Percentiles rank a stretch among this genome's conserved stretches.
Conservation (phyloP, 2,113 vertebrate species). For the Suncus etruscus region DNA sequence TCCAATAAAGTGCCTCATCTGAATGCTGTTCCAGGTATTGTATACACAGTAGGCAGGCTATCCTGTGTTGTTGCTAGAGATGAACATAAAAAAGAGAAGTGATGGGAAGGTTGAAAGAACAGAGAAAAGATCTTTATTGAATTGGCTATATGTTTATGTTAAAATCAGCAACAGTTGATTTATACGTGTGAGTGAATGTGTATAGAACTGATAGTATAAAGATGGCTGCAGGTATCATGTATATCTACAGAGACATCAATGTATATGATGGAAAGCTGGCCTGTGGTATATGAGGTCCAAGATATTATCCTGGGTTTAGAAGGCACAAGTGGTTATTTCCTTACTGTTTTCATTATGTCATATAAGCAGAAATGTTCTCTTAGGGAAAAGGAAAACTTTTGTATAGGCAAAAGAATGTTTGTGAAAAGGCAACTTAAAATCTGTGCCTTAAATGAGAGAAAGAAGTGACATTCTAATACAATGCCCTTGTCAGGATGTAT, state of each 20-base stretch:
- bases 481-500: slow-evolving; percentile 46
- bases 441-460: slow-evolving; percentile 46
- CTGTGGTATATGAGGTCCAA: neutral
- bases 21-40: neutral
- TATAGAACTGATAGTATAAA: neutral
- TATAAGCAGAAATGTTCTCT: neutral
- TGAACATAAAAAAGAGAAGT: neutral
- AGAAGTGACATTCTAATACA: slow-evolving; percentile 57
- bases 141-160: neutral
- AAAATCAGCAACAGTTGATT: neutral
- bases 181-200: neutral
- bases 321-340: neutral
- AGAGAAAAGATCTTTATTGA: neutral
- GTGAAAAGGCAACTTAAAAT: slow-evolving; percentile 59
- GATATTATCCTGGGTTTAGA: slow-evolving; percentile 1
- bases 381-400: slow-evolving; percentile 50
- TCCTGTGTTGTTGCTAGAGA: neutral
- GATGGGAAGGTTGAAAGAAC: neutral
- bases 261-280: neutral
- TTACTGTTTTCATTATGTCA: neutral
- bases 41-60: neutral
- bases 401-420: slow-evolving; percentile 35
- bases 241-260: neutral
- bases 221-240: neutral
- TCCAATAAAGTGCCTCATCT: neutral